Evolutionary conservation across 2,888 invertebrate genomes (phyloP).

Genomic region (Tuta absoluta): DNA sequence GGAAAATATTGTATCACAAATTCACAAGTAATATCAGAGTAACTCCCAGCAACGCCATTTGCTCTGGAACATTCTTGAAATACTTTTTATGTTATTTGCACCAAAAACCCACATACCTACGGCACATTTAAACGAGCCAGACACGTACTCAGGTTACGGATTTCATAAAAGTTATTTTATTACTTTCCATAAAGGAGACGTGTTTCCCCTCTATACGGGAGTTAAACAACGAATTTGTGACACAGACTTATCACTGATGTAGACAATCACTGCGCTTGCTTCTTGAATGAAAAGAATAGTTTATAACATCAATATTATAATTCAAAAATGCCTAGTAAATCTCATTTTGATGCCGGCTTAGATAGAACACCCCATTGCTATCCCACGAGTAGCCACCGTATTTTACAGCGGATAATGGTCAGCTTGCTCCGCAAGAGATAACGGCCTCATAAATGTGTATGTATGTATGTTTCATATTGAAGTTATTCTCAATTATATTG

Average conservation of each 20-base stretch:
- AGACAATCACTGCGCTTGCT: background rate
- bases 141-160: constrained; percentile 45
- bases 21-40: background rate
- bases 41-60: background rate
- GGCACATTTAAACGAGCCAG: constrained; percentile 33
- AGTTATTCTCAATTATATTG: too few species aligned
- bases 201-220: constrained; percentile 23
- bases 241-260: constrained; percentile 2
- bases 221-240: constrained; percentile 13
- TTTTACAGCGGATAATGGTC: too few species aligned
- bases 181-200: constrained; percentile 37
- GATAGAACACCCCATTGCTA: too few species aligned
- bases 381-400: too few species aligned
- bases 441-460: too few species aligned
- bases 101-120: background rate
- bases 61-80: background rate
- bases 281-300: too few species aligned
- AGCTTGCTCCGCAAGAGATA: too few species aligned
- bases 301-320: too few species aligned
- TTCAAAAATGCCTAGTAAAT: too few species aligned
- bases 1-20: background rate
- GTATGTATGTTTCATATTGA: too few species aligned
- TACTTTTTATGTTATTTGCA: background rate
- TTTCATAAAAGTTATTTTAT: constrained; percentile 48
- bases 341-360: too few species aligned